Base-by-base conservation (phyloP, 2,888 invertebrate genomes). In the Drosophila anomelani region DNA sequence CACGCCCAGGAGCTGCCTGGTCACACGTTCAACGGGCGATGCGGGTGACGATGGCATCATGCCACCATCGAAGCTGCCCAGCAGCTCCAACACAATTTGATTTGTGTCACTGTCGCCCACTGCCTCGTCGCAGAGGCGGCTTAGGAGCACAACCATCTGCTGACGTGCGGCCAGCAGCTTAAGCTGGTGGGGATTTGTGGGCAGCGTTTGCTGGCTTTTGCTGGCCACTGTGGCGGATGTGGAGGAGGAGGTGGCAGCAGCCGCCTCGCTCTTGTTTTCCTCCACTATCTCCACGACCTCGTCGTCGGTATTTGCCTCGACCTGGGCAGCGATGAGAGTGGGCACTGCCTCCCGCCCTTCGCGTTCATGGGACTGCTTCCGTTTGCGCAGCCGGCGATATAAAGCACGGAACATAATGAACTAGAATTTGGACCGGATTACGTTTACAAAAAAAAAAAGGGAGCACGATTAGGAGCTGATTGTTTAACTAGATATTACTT, bases 61-160 rank as follows among this genome's bases (percentile, higher is more conserved):
- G 7, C 20, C 49, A 23, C 20, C 29, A 41, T 7, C 59, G 43
- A 4, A 47, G 53, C 8, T 71, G 26, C 63, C 70, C 8, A 82
- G 61, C 1, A 87, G 59, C 54, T 82, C 85, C 39, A 82, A 75
- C 1, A 82, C 77, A 15, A 82, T 87, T 49, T 85, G 88, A 9
- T 68, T 87, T 15, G 75, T 70, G 29, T 87, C 88, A 36, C 75
- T 66, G 10, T 85, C 85, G 4, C 77, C 82, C 47, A 85, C 88
- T 3, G 76, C 64, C 12, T 75, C 77, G 13, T 79, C 70, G 15
- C 85, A 70, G 9, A 87, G 44, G 0, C 82, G 71, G 39, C 54
- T 51, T n/a, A 82, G 41, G 10, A 82, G 49, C 32, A 70, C 70
- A 12, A 53, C 60, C 12, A 82, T 66, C 38, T 85, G 80, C 34